Percentiles rank a stretch among this genome's conserved stretches.
phyloP scores from a whole-genome alignment of 2,888 invertebrate genomes.

The Adela reaumurella region DNA sequence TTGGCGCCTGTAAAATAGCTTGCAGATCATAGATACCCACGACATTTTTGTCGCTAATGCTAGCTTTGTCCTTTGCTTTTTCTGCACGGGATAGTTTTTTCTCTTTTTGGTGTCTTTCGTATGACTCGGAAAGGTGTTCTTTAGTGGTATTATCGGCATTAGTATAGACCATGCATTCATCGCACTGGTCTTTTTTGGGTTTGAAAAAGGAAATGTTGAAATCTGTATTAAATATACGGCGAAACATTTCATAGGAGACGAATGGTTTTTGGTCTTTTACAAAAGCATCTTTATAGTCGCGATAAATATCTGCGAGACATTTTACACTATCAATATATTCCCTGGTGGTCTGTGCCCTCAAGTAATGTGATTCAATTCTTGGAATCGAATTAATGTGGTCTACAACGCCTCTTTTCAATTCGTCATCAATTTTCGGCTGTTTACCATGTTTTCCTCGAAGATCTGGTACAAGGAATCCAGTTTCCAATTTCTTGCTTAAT shows the following conservation, averaged over 20 bases:
- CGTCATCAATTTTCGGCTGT: too few species aligned
- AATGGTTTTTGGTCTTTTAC: too few species aligned
- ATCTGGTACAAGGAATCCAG: too few species aligned
- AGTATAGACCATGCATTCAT: not conserved
- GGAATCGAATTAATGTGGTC: too few species aligned
- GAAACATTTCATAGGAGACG: not conserved
- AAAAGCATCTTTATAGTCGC: too few species aligned
- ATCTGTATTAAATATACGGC: not conserved
- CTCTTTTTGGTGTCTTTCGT: conserved; percentile 8
- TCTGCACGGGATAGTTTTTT: conserved; percentile 10
- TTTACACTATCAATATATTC: too few species aligned
- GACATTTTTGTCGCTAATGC: conserved; percentile 12
- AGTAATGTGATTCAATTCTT: too few species aligned
- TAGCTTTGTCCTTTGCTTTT: conserved; percentile 12
- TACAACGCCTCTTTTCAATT: too few species aligned
- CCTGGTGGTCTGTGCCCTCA: too few species aligned
- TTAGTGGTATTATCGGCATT: not conserved
- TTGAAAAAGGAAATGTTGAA: not conserved
- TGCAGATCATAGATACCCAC: conserved; percentile 13
- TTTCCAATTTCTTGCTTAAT: too few species aligned
- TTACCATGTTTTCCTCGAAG: too few species aligned
- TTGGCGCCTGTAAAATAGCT: conserved; percentile 13
- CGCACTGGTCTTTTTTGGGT: conserved; percentile 3
- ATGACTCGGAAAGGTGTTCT: not conserved
- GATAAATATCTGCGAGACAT: too few species aligned